These are phyloP conservation scores for Papilio polyxenes DNA, from an alignment of 1,140 invertebrate species.

Conservation along the genomic window DNA sequence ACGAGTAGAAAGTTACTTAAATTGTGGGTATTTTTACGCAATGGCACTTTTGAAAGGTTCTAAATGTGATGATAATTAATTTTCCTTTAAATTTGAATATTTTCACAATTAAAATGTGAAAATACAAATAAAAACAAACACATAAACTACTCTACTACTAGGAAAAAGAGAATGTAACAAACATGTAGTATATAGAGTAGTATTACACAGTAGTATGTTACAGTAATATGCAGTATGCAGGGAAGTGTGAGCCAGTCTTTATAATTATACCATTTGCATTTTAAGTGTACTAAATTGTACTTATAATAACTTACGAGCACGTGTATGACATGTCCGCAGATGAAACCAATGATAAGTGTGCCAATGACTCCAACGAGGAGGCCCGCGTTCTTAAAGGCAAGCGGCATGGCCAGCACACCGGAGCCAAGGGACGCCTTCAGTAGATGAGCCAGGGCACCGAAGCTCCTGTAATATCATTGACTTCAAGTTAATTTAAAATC, in stretches of 20 bases:
- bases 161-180: neutral
- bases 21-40: slow-evolving; percentile 10
- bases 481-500: slow-evolving; percentile 15
- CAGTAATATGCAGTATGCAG: too few relatives aligned
- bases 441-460: slow-evolving; percentile 88
- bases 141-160: neutral
- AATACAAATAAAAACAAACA: too few relatives aligned
- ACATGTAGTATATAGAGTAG: too few relatives aligned
- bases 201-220: too few relatives aligned
- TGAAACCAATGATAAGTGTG: slow-evolving; percentile 86
- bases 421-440: slow-evolving; percentile 93
- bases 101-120: too few relatives aligned
- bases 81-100: neutral
- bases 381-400: slow-evolving; percentile 91
- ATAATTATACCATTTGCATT: too few relatives aligned
- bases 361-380: slow-evolving; percentile 86
- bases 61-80: neutral
- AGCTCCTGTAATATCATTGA: slow-evolving; percentile 80
- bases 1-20: neutral
- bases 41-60: neutral
- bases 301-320: slow-evolving; percentile 85
- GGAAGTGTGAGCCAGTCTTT: too few relatives aligned
- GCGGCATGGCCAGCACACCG: slow-evolving; percentile 93
- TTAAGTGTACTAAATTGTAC: too few relatives aligned
- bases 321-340: slow-evolving; percentile 90